A percentile compares a stretch with the other conserved stretches of the same genome.
Evolutionary conservation across 2,797 vertebrate species (phyloP).

Genomic region (Numenius phaeopus): DNA sequence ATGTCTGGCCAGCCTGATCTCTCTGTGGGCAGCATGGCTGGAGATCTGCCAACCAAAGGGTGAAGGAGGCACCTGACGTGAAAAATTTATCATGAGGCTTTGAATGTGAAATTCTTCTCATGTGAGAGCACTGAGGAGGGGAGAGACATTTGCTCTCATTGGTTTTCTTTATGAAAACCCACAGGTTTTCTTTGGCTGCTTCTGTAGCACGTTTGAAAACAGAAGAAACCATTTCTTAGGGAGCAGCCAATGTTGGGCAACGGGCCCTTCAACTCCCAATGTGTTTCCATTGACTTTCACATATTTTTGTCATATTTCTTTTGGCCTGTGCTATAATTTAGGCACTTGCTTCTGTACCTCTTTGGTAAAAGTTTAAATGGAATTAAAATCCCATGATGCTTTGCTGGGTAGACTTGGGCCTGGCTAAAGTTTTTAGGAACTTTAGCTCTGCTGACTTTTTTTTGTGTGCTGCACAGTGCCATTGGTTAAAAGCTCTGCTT

Average conservation of each 20-base stretch:
- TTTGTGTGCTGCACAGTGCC: neutral
- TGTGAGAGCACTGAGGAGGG: neutral
- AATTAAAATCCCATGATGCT: neutral
- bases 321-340: slow-evolving; percentile 21
- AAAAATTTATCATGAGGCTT: neutral
- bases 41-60: neutral
- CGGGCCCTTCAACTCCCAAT: neutral
- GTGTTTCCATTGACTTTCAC: slow-evolving; percentile 29
- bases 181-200: slow-evolving; percentile 46
- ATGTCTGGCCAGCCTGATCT: neutral
- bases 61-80: neutral
- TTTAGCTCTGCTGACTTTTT: neutral
- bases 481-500: neutral
- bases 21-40: neutral
- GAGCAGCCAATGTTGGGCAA: neutral
- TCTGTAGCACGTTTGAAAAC: neutral
- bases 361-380: neutral
- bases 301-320: slow-evolving; percentile 35
- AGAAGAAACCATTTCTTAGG: slow-evolving; percentile 22
- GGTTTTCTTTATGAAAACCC: slow-evolving; percentile 30
- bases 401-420: neutral
- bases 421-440: neutral
- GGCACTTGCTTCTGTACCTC: neutral
- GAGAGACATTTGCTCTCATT: neutral
- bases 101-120: neutral